Evolutionary conservation across 1,140 invertebrate genomes (phyloP), one percentile per base, ranked within the genome.

Genomic region (Nasonia giraulti): DNA sequence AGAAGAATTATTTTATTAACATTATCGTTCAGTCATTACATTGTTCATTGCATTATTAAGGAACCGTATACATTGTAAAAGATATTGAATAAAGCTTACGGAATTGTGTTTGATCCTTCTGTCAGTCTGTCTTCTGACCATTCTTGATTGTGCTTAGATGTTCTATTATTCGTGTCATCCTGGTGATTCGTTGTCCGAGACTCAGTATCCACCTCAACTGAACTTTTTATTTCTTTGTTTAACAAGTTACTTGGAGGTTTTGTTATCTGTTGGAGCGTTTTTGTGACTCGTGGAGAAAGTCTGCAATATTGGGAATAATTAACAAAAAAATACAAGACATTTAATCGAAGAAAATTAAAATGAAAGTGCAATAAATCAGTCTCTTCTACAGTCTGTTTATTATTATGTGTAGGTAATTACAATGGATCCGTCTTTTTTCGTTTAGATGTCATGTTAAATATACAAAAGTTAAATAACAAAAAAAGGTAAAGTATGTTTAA

Each of bases 211-310:
- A 87, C 80, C 40, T 92, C 91, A 0, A 87, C 86, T 33, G 90
- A 90, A 68, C 86, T 87, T 74, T 92, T 92, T 44, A 87, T 76
- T 74, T 92, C 90, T 86, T 91, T 89, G 68, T 87, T 88, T n/a
- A 87, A 85, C 84, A 90, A 86, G 87, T 89, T 90, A 87, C 81
- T 87, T 85, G 77, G 87, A 40, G 89, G 85, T 74, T 92, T 91
- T 8, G 90, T 89, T 75, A 91, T 89, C 40, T 89, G 87, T 76
- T 91, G 91, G 17, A 91, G 89, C 66, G 91, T 89, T 89, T 93
- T 93, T 62, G 92, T 93, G 37, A 93, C 93, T 76, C 93, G 86
- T 11, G 93, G 93, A 2, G 94, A 94, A 80, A 94, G 90, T 90
- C 93, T 93, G 84, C 75, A 88, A 89, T 44, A n/a, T 77, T 82